phyloP scores from a whole-genome alignment of 1,140 invertebrate genomes.

The Cyphomyrmex costatus region DNA sequence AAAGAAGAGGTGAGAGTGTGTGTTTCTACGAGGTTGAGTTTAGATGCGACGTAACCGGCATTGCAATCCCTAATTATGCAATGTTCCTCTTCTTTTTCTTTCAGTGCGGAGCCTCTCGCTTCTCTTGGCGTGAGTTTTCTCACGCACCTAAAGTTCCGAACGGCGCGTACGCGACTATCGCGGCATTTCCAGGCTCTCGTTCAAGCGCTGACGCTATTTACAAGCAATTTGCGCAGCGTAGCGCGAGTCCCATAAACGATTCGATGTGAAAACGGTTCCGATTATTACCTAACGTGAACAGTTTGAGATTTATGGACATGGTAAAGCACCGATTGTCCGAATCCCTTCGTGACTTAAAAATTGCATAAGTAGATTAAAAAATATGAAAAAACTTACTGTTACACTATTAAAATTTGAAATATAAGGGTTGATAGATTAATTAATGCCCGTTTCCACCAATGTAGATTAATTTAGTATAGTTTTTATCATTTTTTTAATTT shows the following conservation, averaged over 20 bases:
- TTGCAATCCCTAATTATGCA: conserved; percentile 82
- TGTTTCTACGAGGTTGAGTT: conserved; percentile 68
- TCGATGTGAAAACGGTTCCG: conserved; percentile 35
- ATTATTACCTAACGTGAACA: conserved; percentile 4
- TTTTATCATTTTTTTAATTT: no score
- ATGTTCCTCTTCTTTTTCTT: conserved; percentile 71
- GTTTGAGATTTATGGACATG: background rate
- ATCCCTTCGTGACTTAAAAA: background rate
- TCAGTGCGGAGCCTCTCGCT: conserved; percentile 35
- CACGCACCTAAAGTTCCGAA: conserved; percentile 79
- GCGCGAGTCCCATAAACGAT: conserved; percentile 35
- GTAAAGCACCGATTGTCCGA: background rate
- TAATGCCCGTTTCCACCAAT: no score
- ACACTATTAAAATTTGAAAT: background rate
- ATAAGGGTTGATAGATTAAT: background rate
- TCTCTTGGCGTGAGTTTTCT: conserved; percentile 75
- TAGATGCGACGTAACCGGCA: conserved; percentile 70
- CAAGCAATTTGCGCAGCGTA: background rate
- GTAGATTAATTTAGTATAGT: no score
- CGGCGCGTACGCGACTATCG: conserved; percentile 46
- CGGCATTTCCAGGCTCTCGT: conserved; percentile 60
- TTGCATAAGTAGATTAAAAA: background rate
- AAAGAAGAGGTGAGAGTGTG: conserved; percentile 31
- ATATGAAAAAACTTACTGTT: background rate
- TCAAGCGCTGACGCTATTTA: conserved; percentile 53